Evolutionary conservation across 2,888 invertebrate species (phyloP).

Genomic region (Drosophila pseudotalamancana): DNA sequence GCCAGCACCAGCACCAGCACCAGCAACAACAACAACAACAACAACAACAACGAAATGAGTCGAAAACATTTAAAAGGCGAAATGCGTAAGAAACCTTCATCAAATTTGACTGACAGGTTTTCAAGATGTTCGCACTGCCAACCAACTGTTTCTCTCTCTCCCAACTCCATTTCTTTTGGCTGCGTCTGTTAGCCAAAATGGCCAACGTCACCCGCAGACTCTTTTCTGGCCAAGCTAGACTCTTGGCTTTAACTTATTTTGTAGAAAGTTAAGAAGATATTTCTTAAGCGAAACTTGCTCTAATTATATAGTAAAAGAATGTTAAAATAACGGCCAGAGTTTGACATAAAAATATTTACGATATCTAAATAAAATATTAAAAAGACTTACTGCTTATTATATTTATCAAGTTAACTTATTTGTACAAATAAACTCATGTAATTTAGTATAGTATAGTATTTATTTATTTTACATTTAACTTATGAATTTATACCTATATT

Average conservation of each 20-base stretch:
- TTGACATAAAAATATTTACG: accelerated
- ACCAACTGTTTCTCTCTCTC: conserved; percentile 46
- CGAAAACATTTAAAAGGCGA: conserved; percentile 69
- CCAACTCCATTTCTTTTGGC: conserved; percentile 57
- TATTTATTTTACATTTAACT: too few relatives aligned
- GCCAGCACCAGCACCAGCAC: conserved; percentile 22
- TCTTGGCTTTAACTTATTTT: not conserved
- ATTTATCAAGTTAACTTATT: too few relatives aligned
- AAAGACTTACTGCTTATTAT: too few relatives aligned
- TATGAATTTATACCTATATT: too few relatives aligned
- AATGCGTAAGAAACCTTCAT: conserved; percentile 79
- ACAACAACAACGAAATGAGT: conserved; percentile 48
- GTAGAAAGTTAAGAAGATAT: not conserved
- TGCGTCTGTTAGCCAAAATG: conserved; percentile 44
- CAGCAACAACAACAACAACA: conserved; percentile 20
- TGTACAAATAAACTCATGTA: too few relatives aligned
- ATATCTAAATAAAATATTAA: too few relatives aligned
- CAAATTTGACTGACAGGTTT: conserved; percentile 83
- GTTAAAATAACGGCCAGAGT: not conserved
- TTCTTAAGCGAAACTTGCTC: not conserved
- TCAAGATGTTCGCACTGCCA: conserved; percentile 82
- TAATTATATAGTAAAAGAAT: not conserved
- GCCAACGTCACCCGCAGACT: conserved; percentile 36
- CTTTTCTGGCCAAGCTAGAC: not conserved
- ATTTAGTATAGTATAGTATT: too few relatives aligned